Evolutionary conservation across 2,113 vertebrate genomes (phyloP).

Genomic region (Chamaea fasciata): DNA sequence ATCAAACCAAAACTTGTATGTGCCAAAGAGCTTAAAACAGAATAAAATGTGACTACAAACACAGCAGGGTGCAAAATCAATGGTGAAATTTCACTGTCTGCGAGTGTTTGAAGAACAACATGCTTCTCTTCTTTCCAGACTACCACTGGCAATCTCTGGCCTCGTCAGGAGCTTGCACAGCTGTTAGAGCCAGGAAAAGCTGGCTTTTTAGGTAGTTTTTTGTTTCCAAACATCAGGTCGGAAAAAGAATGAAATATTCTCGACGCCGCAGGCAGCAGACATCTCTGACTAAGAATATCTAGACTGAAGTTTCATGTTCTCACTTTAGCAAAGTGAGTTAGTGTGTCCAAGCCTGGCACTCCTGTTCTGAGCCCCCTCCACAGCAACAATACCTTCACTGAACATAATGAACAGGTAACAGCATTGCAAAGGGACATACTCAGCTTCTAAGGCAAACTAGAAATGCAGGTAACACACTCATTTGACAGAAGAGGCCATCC

Average conservation of each 20-base stretch:
- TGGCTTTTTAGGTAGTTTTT: not conserved
- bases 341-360: not conserved
- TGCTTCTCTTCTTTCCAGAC: not conserved
- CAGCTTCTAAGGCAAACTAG: not conserved
- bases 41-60: not conserved
- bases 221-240: not conserved
- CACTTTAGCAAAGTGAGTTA: not conserved
- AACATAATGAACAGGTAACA: not conserved
- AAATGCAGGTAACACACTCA: not conserved
- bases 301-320: not conserved
- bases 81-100: not conserved
- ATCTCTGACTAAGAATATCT: not conserved
- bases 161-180: not conserved
- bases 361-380: rapidly evolving
- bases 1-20: rapidly evolving
- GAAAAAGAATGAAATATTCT: not conserved
- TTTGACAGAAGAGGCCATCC: not conserved
- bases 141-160: not conserved
- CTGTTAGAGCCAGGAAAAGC: not conserved
- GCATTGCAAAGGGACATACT: not conserved
- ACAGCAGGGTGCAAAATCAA: not conserved
- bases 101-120: not conserved
- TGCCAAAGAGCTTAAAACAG: not conserved
- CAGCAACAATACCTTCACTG: not conserved
- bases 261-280: not conserved